phyloP scores from a whole-genome alignment of 2,888 invertebrate species.

The Drosophila anomalipes region DNA sequence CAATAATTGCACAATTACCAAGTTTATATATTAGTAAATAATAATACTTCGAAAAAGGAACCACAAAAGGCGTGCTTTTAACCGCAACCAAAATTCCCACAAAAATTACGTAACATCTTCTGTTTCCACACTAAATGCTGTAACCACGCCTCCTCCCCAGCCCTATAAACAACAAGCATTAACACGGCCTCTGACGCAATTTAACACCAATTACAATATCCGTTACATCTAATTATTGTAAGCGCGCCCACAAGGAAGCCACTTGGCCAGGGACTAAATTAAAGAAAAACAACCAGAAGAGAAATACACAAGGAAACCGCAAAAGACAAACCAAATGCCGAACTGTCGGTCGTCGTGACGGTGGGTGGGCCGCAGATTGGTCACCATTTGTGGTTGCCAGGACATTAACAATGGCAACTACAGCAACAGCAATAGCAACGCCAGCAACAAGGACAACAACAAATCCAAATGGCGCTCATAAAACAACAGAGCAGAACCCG shows the following conservation, averaged over 20 bases:
- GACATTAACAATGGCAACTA: slow-evolving; percentile 78
- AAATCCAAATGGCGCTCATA: slow-evolving; percentile 72
- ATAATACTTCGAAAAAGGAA: background rate
- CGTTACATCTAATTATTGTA: slow-evolving; percentile 85
- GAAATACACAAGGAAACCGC: slow-evolving; percentile 51
- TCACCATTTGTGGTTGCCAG: slow-evolving; percentile 79
- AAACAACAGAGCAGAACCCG: slow-evolving; percentile 71
- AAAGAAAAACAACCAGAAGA: slow-evolving; percentile 69
- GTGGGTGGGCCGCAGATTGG: slow-evolving; percentile 56
- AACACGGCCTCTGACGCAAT: slow-evolving; percentile 83
- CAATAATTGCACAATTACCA: background rate
- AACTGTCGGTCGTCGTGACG: slow-evolving; percentile 11
- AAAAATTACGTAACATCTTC: background rate
- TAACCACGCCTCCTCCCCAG: slow-evolving; percentile 23
- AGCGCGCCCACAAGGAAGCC: slow-evolving; percentile 69
- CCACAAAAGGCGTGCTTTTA: background rate
- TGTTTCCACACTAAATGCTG: slow-evolving; percentile 7
- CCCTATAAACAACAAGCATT: slow-evolving; percentile 71
- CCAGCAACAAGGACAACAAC: slow-evolving; percentile 34
- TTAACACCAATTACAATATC: slow-evolving; percentile 86
- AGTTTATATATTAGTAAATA: background rate
- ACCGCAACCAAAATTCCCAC: background rate
- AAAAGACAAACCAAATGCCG: slow-evolving; percentile 48
- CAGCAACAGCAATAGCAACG: slow-evolving; percentile 26
- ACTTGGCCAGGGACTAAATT: slow-evolving; percentile 73